Base-by-base conservation (phyloP, 53 echinoderm and acorn worm species). In the Antedon mediterranea region DNA sequence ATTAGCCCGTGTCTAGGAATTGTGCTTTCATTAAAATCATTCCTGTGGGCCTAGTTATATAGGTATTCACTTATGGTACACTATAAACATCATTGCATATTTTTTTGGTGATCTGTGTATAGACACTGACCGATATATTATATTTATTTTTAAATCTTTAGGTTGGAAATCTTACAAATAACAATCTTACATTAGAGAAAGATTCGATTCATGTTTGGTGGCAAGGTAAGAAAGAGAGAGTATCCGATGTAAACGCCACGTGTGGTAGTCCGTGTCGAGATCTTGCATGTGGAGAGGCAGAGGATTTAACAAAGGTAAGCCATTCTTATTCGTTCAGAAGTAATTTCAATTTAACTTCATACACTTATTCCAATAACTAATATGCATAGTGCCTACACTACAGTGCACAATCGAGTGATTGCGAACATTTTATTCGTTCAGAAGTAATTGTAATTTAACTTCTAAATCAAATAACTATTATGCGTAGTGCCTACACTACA, bases 141-240 rank as follows among this genome's bases (percentile, higher is more conserved):
- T 6, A 37, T 6, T 18, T 57, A 1, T 57, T 13, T 57, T 57
- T 6, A 3, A 6, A 11, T 57, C 30, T 73, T 8, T 73, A 76
- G 76, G 76, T 76, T 76, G 76, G 76, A 3, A 76, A 76, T 34
- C 34, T 32, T 32, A 76, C 23, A 33, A 23, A 32, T 8, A 34
- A 28, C 7, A 33, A 28, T 2, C 26, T 76, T 33, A 76, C 28
- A 18, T 76, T 76, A n/a, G 4, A 0, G 14, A 33, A 20, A 31
- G 34, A 33, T 26, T 28, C 18, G 0, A 33, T 76, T 28, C 28
- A 32, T 3, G 3, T 76, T 33, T 76, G 76, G 76, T n/a, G 5
- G 5, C 34, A 33, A 6, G 76, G 34, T 76, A 34, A 32, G 23
- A 3, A 7, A 28, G 34, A 0, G 3, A 4, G 0, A 0, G 33